Base-by-base conservation (phyloP, 1,140 invertebrate species). In the Drosophila oshimai region DNA sequence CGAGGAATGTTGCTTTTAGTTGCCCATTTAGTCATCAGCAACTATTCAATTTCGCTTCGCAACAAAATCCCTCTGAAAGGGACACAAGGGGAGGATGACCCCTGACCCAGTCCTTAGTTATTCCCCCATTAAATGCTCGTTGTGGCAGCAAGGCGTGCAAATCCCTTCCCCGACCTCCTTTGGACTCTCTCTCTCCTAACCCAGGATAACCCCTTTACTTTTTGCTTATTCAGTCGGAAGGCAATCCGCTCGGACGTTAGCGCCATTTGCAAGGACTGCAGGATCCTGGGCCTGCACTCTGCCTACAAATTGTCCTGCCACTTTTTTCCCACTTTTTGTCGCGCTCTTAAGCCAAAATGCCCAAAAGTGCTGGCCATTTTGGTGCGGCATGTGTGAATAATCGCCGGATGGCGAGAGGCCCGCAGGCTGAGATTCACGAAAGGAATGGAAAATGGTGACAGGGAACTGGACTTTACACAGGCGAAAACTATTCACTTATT, bases 371-470 rank as follows among this genome's bases (percentile, higher is more conserved):
- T 87, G 83, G 84, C 55, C 73, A 88, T 89, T 62, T 68, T 47
- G 61, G 54, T 86, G 86, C 76, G 67, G 71, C 84, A 89, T 84
- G 84, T 89, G 84, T 89, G 87, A 87, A 89, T 89, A 89, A 89
- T 89, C 81, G 77, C 80, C 74, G 79, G 61, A 77, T 76, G 58
- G 57, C 50, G 45, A 34, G 39, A 67, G 28, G 39, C 39, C 26
- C 22, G 61, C 47, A 46, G 54, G 41, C 61, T 36, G 45, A 29
- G 20, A 29, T 15, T 6, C 2, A 20, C 13, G 17, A 55, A 55
- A 22, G 33, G 33, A 60, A 31, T 28, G 55, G 34, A 18, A 22
- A 12, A 18, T 20, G 50, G 22, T 13, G 24, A 28, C 3, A 22
- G 10, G 18, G 4, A 20, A 12, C 4, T 18, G n/a, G 1, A 10